Conservation (phyloP, 2,797 vertebrate species). For the Halcyon chelicuti region DNA sequence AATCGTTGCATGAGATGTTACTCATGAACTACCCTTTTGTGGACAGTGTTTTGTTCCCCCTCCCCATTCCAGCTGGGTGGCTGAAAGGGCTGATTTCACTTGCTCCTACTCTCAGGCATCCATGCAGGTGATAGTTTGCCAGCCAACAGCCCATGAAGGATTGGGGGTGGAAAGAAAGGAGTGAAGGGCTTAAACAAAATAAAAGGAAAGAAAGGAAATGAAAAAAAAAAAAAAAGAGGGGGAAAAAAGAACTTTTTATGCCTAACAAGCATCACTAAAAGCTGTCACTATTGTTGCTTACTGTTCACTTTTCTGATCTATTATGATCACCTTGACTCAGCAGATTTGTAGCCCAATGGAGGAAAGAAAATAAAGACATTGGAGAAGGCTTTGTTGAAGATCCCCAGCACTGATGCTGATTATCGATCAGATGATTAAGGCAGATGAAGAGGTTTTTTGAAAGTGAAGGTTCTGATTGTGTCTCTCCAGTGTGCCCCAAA, state of each 20-base stretch:
- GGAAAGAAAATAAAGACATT: slow-evolving; percentile 83
- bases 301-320: slow-evolving; percentile 86
- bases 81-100: slow-evolving; percentile 82
- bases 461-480: slow-evolving; percentile 91
- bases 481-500: slow-evolving; percentile 86
- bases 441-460: slow-evolving; percentile 94
- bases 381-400: slow-evolving; percentile 85
- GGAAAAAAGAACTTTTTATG: slow-evolving; percentile 22
- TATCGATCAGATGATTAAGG: slow-evolving; percentile 97
- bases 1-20: slow-evolving; percentile 66
- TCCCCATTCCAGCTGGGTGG: slow-evolving; percentile 78
- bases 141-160: slow-evolving; percentile 88
- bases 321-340: slow-evolving; percentile 91
- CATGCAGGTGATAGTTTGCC: slow-evolving; percentile 88
- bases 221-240: not conserved
- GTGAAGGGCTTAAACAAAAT: slow-evolving; percentile 30
- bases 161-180: slow-evolving; percentile 73
- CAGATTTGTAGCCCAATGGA: slow-evolving; percentile 85
- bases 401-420: slow-evolving; percentile 87
- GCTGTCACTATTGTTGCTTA: slow-evolving; percentile 76
- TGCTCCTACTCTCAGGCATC: slow-evolving; percentile 83
- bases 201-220: slow-evolving; percentile 38
- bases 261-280: slow-evolving; percentile 70
- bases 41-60: slow-evolving; percentile 53
- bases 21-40: slow-evolving; percentile 71